Percentiles rank a stretch among this genome's conserved stretches.
These are phyloP conservation scores for Lytechinus variegatus DNA, from an alignment of 35 echinoderm and acorn worm genomes.

Conservation along the genomic window DNA sequence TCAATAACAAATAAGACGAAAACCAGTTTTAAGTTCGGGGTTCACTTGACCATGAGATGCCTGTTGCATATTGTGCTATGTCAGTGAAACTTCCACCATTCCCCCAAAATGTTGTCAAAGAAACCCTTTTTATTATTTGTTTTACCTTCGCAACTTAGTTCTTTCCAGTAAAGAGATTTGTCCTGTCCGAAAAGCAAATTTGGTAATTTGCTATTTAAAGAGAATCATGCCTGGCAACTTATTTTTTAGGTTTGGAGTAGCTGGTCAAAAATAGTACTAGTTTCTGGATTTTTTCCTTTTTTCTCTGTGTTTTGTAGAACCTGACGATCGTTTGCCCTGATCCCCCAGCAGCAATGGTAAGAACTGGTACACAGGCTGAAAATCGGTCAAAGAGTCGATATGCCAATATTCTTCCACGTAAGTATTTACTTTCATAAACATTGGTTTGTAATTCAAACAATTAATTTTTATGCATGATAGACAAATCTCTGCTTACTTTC, in stretches of 20 bases:
- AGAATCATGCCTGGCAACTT: not conserved
- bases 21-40: too few species aligned
- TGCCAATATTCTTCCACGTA: slow-evolving; percentile 45
- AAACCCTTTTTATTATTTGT: too few species aligned
- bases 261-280: too few species aligned
- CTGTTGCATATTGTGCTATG: too few species aligned
- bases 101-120: too few species aligned
- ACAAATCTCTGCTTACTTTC: not conserved
- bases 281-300: not conserved
- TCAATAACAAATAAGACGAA: too few species aligned
- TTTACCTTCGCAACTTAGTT: too few species aligned
- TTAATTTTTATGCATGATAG: not conserved
- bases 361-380: not conserved
- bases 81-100: too few species aligned
- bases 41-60: too few species aligned
- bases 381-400: not conserved
- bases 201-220: not conserved
- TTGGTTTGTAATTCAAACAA: not conserved
- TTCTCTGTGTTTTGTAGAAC: not conserved
- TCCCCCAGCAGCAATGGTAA: not conserved
- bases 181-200: not conserved
- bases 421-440: not conserved
- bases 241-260: not conserved
- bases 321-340: not conserved
- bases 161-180: not conserved